Evolutionary conservation across 2,113 vertebrate genomes (phyloP), one percentile per base, ranked within the genome.

Genomic region (Ellobius talpinus): DNA sequence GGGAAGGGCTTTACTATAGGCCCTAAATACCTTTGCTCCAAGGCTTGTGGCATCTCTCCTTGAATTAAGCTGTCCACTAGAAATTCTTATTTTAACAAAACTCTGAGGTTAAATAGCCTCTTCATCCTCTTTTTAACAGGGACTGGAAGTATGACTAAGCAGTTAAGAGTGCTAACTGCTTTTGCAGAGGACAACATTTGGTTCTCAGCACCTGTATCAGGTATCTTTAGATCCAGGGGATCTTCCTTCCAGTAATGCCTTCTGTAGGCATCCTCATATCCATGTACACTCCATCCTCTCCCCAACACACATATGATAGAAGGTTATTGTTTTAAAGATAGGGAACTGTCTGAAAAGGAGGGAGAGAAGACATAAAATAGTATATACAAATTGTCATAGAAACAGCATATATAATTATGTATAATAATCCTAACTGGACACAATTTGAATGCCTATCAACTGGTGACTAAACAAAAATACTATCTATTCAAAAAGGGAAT

Each of bases 11-110:
- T n/a, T 61, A 29, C 11, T 82, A 79, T 65, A 94, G 65, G n/a
- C 7, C 26, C 72, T 52, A 81, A 23, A 42, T 65, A 82, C 70
- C 26, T 88, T 70, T 81, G 11, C 31, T 82, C 52, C 36, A 79
- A 95, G 29, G 13, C 55, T 63, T 10, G 9, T 52, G 23, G 68
- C 13, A 96, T 47, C 55, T 79, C 33, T 90, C 17, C 76, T 73
- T 66, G 63, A 55, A 77, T 94, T 86, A 23, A 55, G 5, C 81
- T 29, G n/a, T 33, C 36, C 78, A 91, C 4, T 91, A 86, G 11
- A 39, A 12, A 93, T 63, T 95, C 77, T 58, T 96, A 47, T 81
- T 36, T 92, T 55, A 92, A 94, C 45, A 78, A 79, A 78, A 7
- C 66, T 50, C 65, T 76, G 87, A 96, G 16, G 55, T 65, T 90